Conservation (phyloP, 2,888 invertebrate species). For the Nomada fabriciana region DNA sequence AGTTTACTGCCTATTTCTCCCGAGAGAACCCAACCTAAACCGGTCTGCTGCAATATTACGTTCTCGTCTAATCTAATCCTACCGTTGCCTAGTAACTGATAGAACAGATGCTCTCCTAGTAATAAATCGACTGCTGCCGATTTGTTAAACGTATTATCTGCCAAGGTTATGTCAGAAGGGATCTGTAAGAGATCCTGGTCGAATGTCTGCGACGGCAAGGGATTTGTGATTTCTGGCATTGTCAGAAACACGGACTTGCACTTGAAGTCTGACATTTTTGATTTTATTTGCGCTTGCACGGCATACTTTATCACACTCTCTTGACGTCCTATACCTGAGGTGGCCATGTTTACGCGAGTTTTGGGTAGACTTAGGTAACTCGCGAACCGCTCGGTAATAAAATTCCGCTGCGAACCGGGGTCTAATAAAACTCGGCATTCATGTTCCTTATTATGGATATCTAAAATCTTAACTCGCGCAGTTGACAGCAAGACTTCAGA, state of each 20-base stretch:
- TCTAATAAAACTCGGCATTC: background rate
- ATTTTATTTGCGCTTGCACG: background rate
- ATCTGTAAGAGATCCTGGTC: background rate
- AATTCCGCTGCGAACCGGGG: background rate
- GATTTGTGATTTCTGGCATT: background rate
- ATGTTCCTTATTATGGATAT: background rate
- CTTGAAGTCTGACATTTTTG: background rate
- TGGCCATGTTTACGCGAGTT: background rate
- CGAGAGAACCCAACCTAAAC: background rate
- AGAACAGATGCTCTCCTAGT: background rate
- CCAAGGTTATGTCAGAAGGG: background rate
- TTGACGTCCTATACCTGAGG: background rate
- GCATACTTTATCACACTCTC: background rate
- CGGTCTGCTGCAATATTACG: background rate
- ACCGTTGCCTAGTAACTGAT: background rate
- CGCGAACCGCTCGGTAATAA: background rate
- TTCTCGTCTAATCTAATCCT: background rate
- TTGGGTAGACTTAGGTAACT: background rate
- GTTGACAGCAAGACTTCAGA: background rate
- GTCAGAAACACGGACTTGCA: background rate
- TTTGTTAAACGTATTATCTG: background rate
- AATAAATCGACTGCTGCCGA: background rate
- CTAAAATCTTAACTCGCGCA: background rate
- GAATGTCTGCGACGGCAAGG: background rate
- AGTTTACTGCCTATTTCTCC: background rate